phyloP scores from a whole-genome alignment of 2,113 vertebrate species.

The Dolichotis patagonum region DNA sequence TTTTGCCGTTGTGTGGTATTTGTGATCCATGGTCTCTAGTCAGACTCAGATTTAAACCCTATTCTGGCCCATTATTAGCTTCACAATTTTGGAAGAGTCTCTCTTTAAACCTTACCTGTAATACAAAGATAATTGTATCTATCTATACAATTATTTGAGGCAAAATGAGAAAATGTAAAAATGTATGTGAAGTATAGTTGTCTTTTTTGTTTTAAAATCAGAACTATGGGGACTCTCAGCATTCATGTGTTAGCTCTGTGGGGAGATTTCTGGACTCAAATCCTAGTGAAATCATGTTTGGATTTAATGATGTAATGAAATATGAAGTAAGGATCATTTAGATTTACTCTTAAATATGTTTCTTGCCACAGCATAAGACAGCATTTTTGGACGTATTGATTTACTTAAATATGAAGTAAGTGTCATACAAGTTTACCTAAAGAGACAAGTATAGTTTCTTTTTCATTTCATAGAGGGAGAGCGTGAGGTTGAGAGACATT shows the following conservation, averaged over 20 bases:
- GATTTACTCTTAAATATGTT: not conserved
- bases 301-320: not conserved
- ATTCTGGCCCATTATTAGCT: not conserved
- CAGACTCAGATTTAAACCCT: not conserved
- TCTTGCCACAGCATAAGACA: not conserved
- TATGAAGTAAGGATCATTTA: not conserved
- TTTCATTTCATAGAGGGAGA: not conserved
- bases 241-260: not conserved
- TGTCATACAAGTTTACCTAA: not conserved
- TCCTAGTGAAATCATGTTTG: not conserved
- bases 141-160: not conserved
- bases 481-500: not conserved
- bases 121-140: not conserved
- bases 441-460: not conserved
- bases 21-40: not conserved
- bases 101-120: not conserved
- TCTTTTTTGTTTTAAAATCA: not conserved
- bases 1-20: not conserved
- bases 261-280: conserved; percentile 1
- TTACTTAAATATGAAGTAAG: not conserved
- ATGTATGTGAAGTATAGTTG: not conserved
- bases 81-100: not conserved
- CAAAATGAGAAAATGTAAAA: conserved; percentile 6
- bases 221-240: not conserved
- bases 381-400: not conserved